Base-by-base conservation (phyloP, 2,113 vertebrate genomes). In the Pygoscelis antarcticus region DNA sequence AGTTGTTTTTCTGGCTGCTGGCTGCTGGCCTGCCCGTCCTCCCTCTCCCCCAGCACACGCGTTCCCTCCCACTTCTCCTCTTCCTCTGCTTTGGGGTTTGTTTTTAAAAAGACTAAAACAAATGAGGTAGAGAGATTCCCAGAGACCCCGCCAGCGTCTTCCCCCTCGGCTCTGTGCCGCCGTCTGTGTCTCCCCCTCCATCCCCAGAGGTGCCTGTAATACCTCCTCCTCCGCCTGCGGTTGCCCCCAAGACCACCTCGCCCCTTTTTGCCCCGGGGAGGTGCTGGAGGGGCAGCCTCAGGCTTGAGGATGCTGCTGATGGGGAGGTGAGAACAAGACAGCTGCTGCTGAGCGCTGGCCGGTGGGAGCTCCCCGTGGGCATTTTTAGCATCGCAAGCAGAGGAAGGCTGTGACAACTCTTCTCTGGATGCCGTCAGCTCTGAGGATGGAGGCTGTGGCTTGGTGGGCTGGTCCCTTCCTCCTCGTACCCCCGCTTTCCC, bases 1-100 rank as follows among this genome's bases (percentile, higher is more conserved):
- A 83, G 66, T 96, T 96, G 91, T 96, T 97, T 92, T 93, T 46
- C 76, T 91, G 93, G 78, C 65, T 69, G 75, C 87, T 88, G 93
- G 72, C 83, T 42, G 4, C 57, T 32, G 18, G 62, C 74, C 91
- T 70, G 46, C 83, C 68, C 16, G 18, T 34, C 83, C 87, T 94
- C 87, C 76, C 81, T 83, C 46, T 86, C 83, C 80, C 83, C 61
- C 71, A 13, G 61, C 87, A 18, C 38, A 44, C 26, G 6, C 16
- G 7, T 32, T 52, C 88, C 88, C 88, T 94, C 93, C 89, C 93
- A 13, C 87, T 29, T 68, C 70, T 62, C 20, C 40, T 25, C 61
- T 90, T 79, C 74, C n/a, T 17, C 82, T 9, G 30, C 85, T 64
- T 44, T 22, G 0, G 22, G 32, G 83, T 69, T 96, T 89, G 91